Evolutionary conservation across 2,797 vertebrate genomes (phyloP), one percentile per base, ranked within the genome.

Genomic region (Erpetoichthys calabaricus): DNA sequence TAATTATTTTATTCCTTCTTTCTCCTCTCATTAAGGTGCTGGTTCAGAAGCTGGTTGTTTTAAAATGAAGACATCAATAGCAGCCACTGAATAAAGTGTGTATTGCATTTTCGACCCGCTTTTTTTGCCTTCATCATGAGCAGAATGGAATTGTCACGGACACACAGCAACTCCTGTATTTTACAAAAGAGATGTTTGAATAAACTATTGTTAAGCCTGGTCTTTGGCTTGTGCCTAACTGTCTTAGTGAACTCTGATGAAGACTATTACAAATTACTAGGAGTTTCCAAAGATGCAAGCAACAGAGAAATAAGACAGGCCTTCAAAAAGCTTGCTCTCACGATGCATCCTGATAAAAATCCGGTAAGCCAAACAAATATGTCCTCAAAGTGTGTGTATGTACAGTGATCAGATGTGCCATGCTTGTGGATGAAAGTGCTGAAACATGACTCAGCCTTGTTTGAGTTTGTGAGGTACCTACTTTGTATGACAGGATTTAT

Each of bases 341-440:
- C 88, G 56, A 87, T 96, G 75, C 96, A 99, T 73, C 96, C 96
- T 4, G 96, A 99, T 74, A 99, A 99, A 74, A 99, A 98, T 71
- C 91, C 91, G 6, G 96, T 91, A 70, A 71, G 86, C 84, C 59
- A 42, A 8, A 45, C 44, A 9, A 46, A 41, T 51, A 41, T 7
- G 3, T 7, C 7, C 7, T 49, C 47, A 6, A 7, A 49, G 7
- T 49, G 47, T 42, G 42, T n/a, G n/a, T n/a, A 49, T 49, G 7
- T 49, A 7, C 47, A 49, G 47, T 49, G 47, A 49, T 49, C n/a
- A 7, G 7, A n/a, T n/a, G 47, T 7, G 25, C 2, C 25, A 2
- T 25, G 25, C 25, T 25, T 25, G 25, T 25, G 25, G 25, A 25
- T 25, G 25, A 25, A 25, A 25, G 25, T 25, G 25, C 1, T 25